Percentiles rank a stretch among this genome's conserved stretches.
Evolutionary conservation across 2,113 vertebrate species (phyloP).

Genomic region (Megaceryle torquata): DNA sequence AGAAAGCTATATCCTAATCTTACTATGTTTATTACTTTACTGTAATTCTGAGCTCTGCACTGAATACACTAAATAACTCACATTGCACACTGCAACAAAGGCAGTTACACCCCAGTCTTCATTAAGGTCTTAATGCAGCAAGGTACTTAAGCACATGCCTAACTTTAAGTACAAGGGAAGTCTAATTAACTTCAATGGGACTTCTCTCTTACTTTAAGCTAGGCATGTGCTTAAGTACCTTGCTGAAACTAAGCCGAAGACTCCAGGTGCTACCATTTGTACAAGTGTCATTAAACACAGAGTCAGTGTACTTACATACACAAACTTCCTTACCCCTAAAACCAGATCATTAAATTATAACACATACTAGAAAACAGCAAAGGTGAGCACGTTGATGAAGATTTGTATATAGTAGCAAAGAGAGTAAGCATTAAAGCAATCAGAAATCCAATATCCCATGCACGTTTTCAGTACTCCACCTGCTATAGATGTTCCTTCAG

Average conservation of each 20-base stretch:
- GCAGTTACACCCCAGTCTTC: slow-evolving; percentile 64
- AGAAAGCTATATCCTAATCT: background rate
- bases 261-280: slow-evolving; percentile 63
- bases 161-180: slow-evolving; percentile 66
- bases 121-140: slow-evolving; percentile 64
- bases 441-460: background rate
- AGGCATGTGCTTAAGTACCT: slow-evolving; percentile 61
- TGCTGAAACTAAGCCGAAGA: slow-evolving; percentile 48
- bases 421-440: background rate
- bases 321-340: slow-evolving; percentile 65
- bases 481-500: background rate
- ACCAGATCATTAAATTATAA: slow-evolving; percentile 53
- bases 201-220: slow-evolving; percentile 50
- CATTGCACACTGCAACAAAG: slow-evolving; percentile 48
- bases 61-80: slow-evolving; percentile 30
- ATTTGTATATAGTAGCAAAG: background rate
- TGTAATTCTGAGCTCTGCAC: background rate
- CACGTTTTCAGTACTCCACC: background rate
- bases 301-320: slow-evolving; percentile 51
- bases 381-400: slow-evolving; percentile 36
- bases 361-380: slow-evolving; percentile 11
- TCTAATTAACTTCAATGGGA: slow-evolving; percentile 70
- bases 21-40: background rate
- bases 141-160: slow-evolving; percentile 64
- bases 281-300: slow-evolving; percentile 63